Evolutionary conservation across 2,888 invertebrate species (phyloP), one percentile per base, ranked within the genome.

Genomic region (Bedellia somnulentella): DNA sequence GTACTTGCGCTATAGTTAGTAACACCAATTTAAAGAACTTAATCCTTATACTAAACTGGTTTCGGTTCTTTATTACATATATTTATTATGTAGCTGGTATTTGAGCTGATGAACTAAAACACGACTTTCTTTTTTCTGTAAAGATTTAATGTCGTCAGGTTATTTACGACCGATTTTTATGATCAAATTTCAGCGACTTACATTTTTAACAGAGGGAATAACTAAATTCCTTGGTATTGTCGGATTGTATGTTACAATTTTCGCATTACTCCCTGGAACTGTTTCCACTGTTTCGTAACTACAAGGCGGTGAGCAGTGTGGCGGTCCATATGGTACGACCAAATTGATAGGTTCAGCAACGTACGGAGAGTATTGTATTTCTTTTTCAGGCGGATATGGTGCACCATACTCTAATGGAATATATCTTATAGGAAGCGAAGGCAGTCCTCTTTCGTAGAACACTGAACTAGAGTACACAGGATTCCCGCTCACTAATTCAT

Each of bases 281-380:
- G 52, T 48, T n/a, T 52, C 44, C 21, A 52, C 36, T 10, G 55
- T 37, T 10, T 22, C 17, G 37, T 59, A 45, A 5, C 57, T 40
- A 43, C 73, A 71, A 16, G 67, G 67, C 13, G 61, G 38, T 15
- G 55, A 52, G 41, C 70, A 73, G 2, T 67, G 60, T 12, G 52
- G 34, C 15, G 56, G 38, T 26, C 54, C 42, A 15, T 44, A 15
- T 11, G 26, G 12, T 21, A 18, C 14, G 21, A 8, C 4, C 14
- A 22, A 8, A 52, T 34, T 8, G 60, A 55, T 13, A 48, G 40
- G 5, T 49, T 41, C 22, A 58, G 43, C 27, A 66, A 40, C n/a
- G n/a, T n/a, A n/a, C 32, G 52, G 55, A 16, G 60, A 55, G 37
- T 60, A 33, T 34, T 53, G 50, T 9, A 52, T 36, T 12, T 38